Percentiles rank a stretch among this genome's conserved stretches.
Conservation (phyloP, 2,113 vertebrate genomes). For the Salvelinus fontinalis region DNA sequence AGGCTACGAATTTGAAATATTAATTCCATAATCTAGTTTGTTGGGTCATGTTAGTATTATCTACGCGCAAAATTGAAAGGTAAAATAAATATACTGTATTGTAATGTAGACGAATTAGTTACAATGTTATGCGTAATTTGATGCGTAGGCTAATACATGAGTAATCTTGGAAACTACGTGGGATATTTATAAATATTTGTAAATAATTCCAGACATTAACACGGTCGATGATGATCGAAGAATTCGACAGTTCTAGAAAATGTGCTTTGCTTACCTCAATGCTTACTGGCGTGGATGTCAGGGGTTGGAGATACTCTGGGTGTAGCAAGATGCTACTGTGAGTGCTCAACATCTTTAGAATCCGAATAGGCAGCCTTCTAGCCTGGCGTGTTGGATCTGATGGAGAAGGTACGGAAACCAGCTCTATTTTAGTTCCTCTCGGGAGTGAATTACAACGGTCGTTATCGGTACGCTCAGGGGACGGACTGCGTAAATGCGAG, state of each 20-base stretch:
- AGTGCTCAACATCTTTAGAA: constrained; percentile 95
- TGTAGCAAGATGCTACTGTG: constrained; percentile 94
- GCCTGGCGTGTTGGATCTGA: constrained; percentile 86
- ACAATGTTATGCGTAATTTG: not conserved
- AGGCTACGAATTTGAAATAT: not conserved
- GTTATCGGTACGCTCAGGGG: constrained; percentile 60
- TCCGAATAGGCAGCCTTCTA: constrained; percentile 85
- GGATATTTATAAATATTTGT: not conserved
- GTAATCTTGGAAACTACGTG: not conserved
- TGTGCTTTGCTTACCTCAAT: constrained; percentile 82
- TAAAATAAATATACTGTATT: not conserved
- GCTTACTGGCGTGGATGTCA: constrained; percentile 91
- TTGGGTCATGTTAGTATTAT: not conserved
- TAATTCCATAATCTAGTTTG: no score
- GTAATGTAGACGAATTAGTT: not conserved
- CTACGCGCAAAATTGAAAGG: not conserved
- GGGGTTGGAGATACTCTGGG: constrained; percentile 94
- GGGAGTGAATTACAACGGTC: constrained; percentile 47
- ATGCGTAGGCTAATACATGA: no score
- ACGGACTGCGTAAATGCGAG: constrained; percentile 76
- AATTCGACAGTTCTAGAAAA: not conserved
- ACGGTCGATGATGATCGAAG: not conserved
- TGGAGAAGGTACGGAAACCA: constrained; percentile 68
- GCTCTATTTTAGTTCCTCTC: constrained; percentile 55
- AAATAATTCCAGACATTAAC: not conserved